Percentiles rank a stretch among this genome's conserved stretches.
Evolutionary conservation across 2,797 vertebrate genomes (phyloP).

Genomic region (Pantherophis vulpinus): DNA sequence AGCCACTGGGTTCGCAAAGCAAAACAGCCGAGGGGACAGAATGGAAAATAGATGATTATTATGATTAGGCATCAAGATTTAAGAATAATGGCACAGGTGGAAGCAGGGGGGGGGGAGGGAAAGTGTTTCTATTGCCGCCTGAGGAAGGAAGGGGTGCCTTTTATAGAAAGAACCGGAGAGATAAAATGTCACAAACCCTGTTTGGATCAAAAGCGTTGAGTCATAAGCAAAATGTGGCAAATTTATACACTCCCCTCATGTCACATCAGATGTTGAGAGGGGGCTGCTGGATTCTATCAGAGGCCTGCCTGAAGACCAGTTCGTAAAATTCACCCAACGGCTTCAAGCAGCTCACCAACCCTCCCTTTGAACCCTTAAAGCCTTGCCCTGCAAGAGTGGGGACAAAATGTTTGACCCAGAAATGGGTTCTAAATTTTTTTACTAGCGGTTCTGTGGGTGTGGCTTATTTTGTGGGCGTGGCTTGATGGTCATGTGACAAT

Average conservation of each 20-base stretch:
- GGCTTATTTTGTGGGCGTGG: too few species aligned
- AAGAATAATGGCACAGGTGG: neutral
- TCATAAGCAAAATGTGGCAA: neutral
- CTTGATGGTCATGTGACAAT: too few species aligned
- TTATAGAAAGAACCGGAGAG: neutral
- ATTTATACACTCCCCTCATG: neutral
- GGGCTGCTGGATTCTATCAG: neutral
- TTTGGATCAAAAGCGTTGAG: neutral
- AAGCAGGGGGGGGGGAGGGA: neutral
- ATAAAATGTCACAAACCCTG: neutral
- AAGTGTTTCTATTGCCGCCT: neutral
- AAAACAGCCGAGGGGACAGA: neutral
- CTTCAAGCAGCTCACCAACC: neutral
- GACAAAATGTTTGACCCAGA: neutral
- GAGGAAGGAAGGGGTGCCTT: neutral
- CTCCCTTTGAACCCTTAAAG: neutral
- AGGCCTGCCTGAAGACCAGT: neutral
- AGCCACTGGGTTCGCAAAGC: neutral
- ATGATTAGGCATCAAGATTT: too few species aligned
- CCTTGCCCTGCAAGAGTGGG: neutral
- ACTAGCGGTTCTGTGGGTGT: too few species aligned
- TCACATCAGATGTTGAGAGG: neutral
- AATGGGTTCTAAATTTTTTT: too few species aligned
- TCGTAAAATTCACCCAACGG: neutral
- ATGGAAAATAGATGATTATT: neutral